Evolutionary conservation across 2,888 invertebrate species (phyloP).

Genomic region (Netelia inedita): DNA sequence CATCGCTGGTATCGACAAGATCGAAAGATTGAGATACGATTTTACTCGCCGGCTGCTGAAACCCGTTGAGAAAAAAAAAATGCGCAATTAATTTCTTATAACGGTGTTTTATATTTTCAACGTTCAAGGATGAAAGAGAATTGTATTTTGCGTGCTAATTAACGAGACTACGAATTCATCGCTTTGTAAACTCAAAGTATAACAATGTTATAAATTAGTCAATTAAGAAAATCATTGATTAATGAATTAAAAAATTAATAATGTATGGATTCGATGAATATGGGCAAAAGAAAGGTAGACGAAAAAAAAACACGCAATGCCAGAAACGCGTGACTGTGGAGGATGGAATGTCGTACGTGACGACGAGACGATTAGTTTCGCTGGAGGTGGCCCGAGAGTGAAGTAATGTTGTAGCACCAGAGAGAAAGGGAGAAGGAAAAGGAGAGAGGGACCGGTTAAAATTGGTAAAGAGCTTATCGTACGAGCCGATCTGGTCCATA

Average conservation of each 20-base stretch:
- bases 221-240: background rate
- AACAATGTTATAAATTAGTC: background rate
- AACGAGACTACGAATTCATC: too few species aligned
- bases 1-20: background rate
- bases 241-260: background rate
- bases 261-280: background rate
- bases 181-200: too few species aligned
- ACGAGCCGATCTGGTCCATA: constrained; percentile 66
- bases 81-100: constrained; percentile 20
- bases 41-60: background rate
- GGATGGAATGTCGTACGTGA: constrained; percentile 70
- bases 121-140: background rate
- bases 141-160: too few species aligned
- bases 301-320: constrained; percentile 46
- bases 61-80: constrained; percentile 15
- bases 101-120: background rate
- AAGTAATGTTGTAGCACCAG: constrained; percentile 18
- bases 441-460: constrained; percentile 69
- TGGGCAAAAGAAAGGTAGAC: background rate
- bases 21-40: constrained; percentile 4
- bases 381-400: constrained; percentile 72
- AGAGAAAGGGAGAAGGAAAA: constrained; percentile 60
- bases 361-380: constrained; percentile 76
- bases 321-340: constrained; percentile 65
- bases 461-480: constrained; percentile 69